phyloP scores from a whole-genome alignment of 2,797 vertebrate genomes.

The Siniperca scherzeri region DNA sequence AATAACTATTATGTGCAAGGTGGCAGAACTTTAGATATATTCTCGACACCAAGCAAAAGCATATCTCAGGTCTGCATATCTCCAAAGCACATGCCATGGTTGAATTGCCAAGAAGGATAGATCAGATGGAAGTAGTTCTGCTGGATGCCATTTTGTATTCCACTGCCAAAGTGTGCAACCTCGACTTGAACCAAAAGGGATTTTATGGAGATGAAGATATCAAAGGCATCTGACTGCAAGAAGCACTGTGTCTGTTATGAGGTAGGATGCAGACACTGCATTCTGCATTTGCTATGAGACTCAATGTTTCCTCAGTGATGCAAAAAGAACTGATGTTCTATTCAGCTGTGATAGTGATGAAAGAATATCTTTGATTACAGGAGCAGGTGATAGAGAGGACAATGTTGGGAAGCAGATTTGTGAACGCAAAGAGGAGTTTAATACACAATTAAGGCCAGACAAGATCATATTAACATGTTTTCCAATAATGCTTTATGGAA shows the following conservation, averaged over 20 bases:
- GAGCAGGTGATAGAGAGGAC: constrained; percentile 45
- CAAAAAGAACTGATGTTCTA: constrained; percentile 69
- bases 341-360: constrained; percentile 51
- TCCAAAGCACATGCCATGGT: constrained; percentile 53
- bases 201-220: constrained; percentile 62
- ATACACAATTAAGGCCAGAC: constrained; percentile 40
- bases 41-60: constrained; percentile 22
- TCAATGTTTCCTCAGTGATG: constrained; percentile 41
- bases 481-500: constrained; percentile 24
- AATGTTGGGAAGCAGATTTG: constrained; percentile 9
- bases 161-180: constrained; percentile 47
- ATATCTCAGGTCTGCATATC: constrained; percentile 61
- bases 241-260: constrained; percentile 28
- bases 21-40: constrained; percentile 40
- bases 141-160: constrained; percentile 56
- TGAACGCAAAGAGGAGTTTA: constrained; percentile 3
- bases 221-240: constrained; percentile 46
- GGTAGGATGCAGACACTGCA: constrained; percentile 44
- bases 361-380: constrained; percentile 45
- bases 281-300: constrained; percentile 20
- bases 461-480: constrained; percentile 19
- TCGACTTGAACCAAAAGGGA: constrained; percentile 58
- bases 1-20: constrained; percentile 24
- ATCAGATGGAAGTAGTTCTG: constrained; percentile 46
- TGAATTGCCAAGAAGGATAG: constrained; percentile 44